Evolutionary conservation across 2,888 invertebrate species (phyloP).

Genomic region (Parasteatoda lunata): DNA sequence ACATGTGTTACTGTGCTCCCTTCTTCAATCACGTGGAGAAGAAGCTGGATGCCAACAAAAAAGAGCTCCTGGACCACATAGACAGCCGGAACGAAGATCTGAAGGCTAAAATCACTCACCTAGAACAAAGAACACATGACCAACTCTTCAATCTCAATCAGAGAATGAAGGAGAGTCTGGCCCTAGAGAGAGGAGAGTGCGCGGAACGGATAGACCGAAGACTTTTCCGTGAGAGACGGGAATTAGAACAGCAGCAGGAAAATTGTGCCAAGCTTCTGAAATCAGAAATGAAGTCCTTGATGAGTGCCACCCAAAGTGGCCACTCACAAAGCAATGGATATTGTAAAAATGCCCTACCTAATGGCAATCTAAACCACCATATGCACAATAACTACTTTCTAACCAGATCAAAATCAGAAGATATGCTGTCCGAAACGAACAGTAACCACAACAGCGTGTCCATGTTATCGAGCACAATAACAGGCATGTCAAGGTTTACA

Average conservation of each 20-base stretch:
- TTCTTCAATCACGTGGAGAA: slow-evolving; percentile 91
- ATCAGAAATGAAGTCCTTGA: slow-evolving; percentile 72
- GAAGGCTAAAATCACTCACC: slow-evolving; percentile 86
- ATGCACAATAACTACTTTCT: slow-evolving; percentile 36
- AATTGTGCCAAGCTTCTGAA: slow-evolving; percentile 71
- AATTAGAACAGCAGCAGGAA: slow-evolving; percentile 75
- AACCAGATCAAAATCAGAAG: slow-evolving; percentile 73
- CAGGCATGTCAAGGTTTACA: slow-evolving; percentile 36
- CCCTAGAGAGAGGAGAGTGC: slow-evolving; percentile 80
- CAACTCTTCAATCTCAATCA: slow-evolving; percentile 79
- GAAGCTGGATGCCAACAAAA: slow-evolving; percentile 83
- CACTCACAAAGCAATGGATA: slow-evolving; percentile 8
- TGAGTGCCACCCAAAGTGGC: slow-evolving; percentile 70
- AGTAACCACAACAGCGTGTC: slow-evolving; percentile 58
- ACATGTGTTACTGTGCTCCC: slow-evolving; percentile 94
- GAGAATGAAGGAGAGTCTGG: slow-evolving; percentile 80
- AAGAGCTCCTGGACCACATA: slow-evolving; percentile 85
- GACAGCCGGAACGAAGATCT: slow-evolving; percentile 84
- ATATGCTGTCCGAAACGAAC: slow-evolving; percentile 73
- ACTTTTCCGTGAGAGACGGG: slow-evolving; percentile 78
- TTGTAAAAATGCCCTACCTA: background rate
- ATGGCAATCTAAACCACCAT: slow-evolving; percentile 19
- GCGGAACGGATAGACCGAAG: slow-evolving; percentile 80
- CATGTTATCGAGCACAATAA: slow-evolving; percentile 46
- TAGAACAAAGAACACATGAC: slow-evolving; percentile 92